Percentiles rank a stretch among this genome's conserved stretches.
These are phyloP conservation scores for Burhinus bistriatus DNA, from an alignment of 2,113 vertebrate genomes.

Conservation along the genomic window DNA sequence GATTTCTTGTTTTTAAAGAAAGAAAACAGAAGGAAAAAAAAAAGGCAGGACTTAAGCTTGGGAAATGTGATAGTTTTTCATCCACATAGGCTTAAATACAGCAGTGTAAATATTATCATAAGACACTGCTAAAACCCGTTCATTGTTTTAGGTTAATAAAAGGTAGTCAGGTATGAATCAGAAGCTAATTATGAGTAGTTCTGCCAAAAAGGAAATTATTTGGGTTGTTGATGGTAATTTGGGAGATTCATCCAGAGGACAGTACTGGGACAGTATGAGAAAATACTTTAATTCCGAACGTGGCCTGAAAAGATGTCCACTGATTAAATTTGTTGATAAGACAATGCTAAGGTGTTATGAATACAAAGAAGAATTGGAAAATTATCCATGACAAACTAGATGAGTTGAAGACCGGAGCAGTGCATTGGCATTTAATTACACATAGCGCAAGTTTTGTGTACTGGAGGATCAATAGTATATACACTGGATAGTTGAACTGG, in stretches of 20 bases:
- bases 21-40: not conserved
- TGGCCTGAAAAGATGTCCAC: not conserved
- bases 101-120: not conserved
- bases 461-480: not conserved
- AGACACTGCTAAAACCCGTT: not conserved
- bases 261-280: not conserved
- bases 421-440: not conserved
- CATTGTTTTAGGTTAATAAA: not conserved
- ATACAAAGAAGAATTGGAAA: not conserved
- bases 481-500: not conserved
- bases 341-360: not conserved
- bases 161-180: not conserved
- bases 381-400: not conserved
- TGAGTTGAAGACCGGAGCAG: not conserved
- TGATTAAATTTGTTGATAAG: not conserved
- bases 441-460: not conserved
- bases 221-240: not conserved
- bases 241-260: not conserved
- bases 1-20: not conserved
- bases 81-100: not conserved
- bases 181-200: not conserved
- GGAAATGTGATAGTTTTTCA: not conserved
- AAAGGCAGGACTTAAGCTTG: not conserved
- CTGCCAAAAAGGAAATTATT: not conserved
- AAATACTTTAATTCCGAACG: not conserved